These are phyloP conservation scores for Halcyon malimbica DNA, from an alignment of 2,113 vertebrate genomes.

Conservation along the genomic window DNA sequence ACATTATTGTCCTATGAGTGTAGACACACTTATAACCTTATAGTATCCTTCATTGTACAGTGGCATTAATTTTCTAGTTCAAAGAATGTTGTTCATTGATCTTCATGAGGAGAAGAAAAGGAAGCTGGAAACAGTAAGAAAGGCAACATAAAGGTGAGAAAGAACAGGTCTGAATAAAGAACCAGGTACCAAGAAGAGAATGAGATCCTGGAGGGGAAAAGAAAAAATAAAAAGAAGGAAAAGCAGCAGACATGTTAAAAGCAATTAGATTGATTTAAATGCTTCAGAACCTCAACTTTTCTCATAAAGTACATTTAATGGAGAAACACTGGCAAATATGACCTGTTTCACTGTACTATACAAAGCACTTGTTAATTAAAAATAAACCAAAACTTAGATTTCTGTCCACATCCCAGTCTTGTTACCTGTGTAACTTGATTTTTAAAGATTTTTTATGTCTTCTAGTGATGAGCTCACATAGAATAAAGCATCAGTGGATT, in stretches of 20 bases:
- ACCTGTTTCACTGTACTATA: not conserved
- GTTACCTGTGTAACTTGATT: not conserved
- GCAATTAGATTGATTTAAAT: not conserved
- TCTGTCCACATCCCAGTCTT: not conserved
- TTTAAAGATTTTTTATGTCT: conserved; percentile 1
- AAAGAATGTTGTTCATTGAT: not conserved
- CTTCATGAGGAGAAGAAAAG: not conserved
- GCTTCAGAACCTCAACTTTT: not conserved
- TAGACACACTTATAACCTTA: not conserved
- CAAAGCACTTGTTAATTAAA: conserved; percentile 7
- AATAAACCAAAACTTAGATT: conserved; percentile 5
- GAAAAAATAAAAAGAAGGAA: not conserved
- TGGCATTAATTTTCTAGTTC: not conserved
- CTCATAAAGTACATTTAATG: not conserved
- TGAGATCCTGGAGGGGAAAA: not conserved
- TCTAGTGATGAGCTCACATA: not conserved
- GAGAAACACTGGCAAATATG: not conserved
- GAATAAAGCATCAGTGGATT: not conserved
- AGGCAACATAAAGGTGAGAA: not conserved
- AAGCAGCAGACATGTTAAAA: not conserved
- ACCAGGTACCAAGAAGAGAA: not conserved
- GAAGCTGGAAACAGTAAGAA: not conserved
- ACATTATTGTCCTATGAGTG: not conserved
- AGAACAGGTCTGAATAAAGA: not conserved
- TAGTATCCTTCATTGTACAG: not conserved